Evolutionary conservation across 1,140 invertebrate species (phyloP).

Genomic region (Cephus cinctus): DNA sequence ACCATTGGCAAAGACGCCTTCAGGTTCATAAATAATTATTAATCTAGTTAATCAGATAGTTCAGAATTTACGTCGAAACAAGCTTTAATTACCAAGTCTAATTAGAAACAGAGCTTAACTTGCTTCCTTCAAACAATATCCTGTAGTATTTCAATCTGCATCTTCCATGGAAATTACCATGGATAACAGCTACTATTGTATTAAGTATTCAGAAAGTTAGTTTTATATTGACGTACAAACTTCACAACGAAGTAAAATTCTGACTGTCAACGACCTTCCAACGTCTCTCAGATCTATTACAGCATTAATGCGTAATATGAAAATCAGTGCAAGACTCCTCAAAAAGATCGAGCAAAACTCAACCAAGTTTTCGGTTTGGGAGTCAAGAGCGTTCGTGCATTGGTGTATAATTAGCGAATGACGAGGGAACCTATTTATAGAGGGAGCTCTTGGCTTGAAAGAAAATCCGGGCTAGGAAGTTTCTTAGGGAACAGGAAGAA

Average conservation of each 20-base stretch:
- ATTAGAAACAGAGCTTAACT: background rate
- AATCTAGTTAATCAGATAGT: too few species aligned
- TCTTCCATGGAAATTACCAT: background rate
- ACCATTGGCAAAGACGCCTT: too few species aligned
- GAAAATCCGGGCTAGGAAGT: constrained; percentile 22
- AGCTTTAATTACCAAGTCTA: background rate
- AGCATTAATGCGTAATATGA: background rate
- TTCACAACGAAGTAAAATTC: background rate
- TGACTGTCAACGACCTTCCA: background rate
- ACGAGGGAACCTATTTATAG: constrained; percentile 52
- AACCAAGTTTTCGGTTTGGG: background rate
- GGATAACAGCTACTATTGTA: too few species aligned
- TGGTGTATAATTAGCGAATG: constrained; percentile 50
- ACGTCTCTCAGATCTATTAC: background rate
- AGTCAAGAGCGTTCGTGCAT: constrained; percentile 22
- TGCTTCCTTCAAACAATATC: background rate
- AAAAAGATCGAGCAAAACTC: background rate
- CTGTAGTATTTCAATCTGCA: background rate
- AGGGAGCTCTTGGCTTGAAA: constrained; percentile 47
- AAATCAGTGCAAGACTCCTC: too few species aligned
- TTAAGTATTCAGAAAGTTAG: too few species aligned
- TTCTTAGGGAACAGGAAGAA: constrained; percentile 1
- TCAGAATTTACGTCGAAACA: too few species aligned
- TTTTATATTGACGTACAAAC: too few species aligned
- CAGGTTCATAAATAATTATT: too few species aligned